Percentiles rank a stretch among this genome's conserved stretches.
These are phyloP conservation scores for Zoanthus solanderi DNA, from an alignment of 92 coral and sea anemone genomes.

Conservation along the genomic window DNA sequence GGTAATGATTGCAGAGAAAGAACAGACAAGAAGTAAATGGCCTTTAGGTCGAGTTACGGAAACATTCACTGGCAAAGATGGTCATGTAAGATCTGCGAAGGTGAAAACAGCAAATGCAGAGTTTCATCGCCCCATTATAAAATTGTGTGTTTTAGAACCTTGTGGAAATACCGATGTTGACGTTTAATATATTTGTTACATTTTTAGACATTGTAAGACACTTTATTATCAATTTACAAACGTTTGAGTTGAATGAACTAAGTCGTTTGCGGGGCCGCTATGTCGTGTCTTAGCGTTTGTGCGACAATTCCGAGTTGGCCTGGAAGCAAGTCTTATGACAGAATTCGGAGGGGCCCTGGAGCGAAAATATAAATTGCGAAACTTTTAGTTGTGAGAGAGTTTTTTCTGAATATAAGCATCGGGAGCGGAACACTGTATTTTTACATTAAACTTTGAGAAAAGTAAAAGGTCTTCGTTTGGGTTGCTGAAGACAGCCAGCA, in stretches of 20 bases:
- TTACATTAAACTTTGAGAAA: neutral
- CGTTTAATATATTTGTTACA: neutral
- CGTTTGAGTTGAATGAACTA: neutral
- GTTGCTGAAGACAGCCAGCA: neutral
- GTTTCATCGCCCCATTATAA: neutral
- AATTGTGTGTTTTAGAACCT: neutral
- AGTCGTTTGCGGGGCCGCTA: slow-evolving; percentile 18
- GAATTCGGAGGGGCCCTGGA: slow-evolving; percentile 26
- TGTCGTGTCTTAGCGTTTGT: slow-evolving; percentile 18
- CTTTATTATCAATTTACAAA: neutral
- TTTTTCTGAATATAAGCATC: neutral
- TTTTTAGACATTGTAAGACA: neutral
- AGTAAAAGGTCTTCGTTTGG: slow-evolving; percentile 2
- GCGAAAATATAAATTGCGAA: slow-evolving; percentile 2
- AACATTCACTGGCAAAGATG: slow-evolving; percentile 35
- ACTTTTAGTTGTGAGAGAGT: neutral
- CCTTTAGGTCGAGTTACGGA: slow-evolving; percentile 42
- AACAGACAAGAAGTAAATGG: slow-evolving; percentile 20
- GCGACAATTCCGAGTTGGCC: slow-evolving; percentile 14
- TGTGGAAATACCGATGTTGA: neutral
- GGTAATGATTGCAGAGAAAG: slow-evolving; percentile 29
- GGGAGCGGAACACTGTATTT: neutral
- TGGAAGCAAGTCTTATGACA: slow-evolving; percentile 1
- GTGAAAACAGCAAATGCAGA: slow-evolving; percentile 25
- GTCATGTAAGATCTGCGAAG: slow-evolving; percentile 36